phyloP scores from a whole-genome alignment of 2,797 vertebrate genomes.

The Tokudaia tokunoshimensis region DNA sequence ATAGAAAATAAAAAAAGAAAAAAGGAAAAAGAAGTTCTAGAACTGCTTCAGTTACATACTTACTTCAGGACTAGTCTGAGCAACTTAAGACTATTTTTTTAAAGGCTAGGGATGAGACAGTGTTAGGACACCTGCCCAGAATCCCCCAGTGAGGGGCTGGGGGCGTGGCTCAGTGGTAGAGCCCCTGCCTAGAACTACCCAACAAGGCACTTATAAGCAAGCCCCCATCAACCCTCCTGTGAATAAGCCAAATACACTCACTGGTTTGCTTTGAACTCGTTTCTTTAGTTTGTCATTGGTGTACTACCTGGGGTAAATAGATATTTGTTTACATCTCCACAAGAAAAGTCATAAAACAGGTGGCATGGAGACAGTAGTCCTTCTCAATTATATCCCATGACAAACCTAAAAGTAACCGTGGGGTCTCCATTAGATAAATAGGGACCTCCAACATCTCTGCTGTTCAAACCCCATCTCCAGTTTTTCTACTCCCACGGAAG shows the following conservation, averaged over 20 bases:
- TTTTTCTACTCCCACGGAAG: neutral
- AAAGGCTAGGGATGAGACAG: neutral
- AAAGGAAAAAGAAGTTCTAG: neutral
- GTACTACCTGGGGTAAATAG: neutral
- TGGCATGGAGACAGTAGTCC: rapidly evolving
- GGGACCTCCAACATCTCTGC: neutral
- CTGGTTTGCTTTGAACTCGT: too few relatives aligned
- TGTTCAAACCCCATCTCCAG: neutral
- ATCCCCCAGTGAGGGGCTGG: neutral
- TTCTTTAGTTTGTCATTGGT: neutral
- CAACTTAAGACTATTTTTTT: neutral
- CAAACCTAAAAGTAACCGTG: neutral
- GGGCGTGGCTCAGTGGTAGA: neutral
- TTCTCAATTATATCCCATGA: neutral
- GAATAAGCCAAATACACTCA: neutral
- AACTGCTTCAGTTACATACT: neutral
- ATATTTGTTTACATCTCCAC: neutral
- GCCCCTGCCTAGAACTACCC: neutral
- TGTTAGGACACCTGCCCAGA: neutral
- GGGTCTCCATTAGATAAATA: neutral
- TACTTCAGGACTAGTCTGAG: neutral
- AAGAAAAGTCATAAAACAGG: neutral
- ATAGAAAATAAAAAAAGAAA: too few relatives aligned
- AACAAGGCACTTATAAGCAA: neutral
- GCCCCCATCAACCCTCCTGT: neutral